Base-by-base conservation (phyloP, 2,797 vertebrate genomes). In the Gymnothorax javanicus region DNA sequence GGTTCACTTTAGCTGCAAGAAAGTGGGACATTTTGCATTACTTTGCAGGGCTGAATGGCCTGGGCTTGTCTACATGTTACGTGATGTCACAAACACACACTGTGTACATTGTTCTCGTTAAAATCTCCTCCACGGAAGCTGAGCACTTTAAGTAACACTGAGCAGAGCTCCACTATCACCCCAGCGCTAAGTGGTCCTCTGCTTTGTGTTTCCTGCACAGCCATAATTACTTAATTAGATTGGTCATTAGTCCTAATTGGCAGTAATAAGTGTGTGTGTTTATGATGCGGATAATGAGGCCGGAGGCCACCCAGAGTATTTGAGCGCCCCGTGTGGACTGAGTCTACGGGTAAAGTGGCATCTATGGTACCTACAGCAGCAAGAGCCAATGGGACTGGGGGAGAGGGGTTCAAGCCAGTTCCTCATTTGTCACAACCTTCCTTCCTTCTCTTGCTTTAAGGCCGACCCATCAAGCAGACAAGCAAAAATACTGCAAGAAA, bases 211-310 rank as follows among this genome's bases (percentile, higher is more conserved):
- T 86, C 50, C 50, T 82, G 17, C 54, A 86, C 27, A 43, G n/a
- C 75, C 79, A n/a, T 88, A 90, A 91, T 90, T 90, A 92, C 69
- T 27, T 73, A 83, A 52, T 87, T 82, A 85, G 87, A 89, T 85
- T 90, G 85, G 75, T 91, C 88, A 92, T 91, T 91, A 90, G 25
- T 90, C 85, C 59, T 79, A 87, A 91, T 90, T 88, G 85, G 75
- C 62, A 84, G 86, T 88, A 87, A 50, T 67, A 67, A 75, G 85
- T n/a, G 73, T 83, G 73, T 83, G 67, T 84, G 84, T 82, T 91
- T 85, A 86, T 77, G 85, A 23, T 81, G 17, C 79, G 23, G 52
- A 13, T 52, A 56, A 52, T 54, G n/a, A 81, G 2, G 73, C 56
- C 7, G 77, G 17, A 52, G 52, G 75, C 75, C 43, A 43, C 43